Base-by-base conservation (phyloP, 2,888 invertebrate genomes). In the Ptychoptera albimana region DNA sequence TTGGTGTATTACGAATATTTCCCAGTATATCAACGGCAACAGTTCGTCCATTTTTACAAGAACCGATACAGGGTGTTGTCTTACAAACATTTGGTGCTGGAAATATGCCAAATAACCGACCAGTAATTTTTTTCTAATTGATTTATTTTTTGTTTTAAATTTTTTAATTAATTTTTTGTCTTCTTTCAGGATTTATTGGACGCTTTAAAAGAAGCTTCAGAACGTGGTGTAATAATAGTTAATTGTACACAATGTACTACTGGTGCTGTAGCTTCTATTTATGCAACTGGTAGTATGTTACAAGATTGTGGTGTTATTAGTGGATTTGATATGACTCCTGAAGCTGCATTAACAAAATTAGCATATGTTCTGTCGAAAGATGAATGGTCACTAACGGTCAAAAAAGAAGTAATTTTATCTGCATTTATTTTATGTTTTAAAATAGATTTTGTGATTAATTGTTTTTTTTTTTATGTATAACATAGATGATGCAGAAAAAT, bases 1-100 rank as follows among this genome's bases (percentile, higher is more conserved):
- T 96, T 2, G 87, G 86, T 0, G 62, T 94, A 15, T 60, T 96
- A 37, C 73, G 89, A 11, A 74, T 96, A 53, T 96, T 93, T 59
- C 96, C 96, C 0, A 88, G 91, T 50, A 91, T 97, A 55, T 85
- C 87, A 9, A 69, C 74, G 1, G 76, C 81, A 36, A 82, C 88
- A 15, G 72, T 86, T 2, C 70, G 64, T 50, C 77, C 82, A 0
- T 81, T 82, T 56, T 64, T 82, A 34, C 74, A 81, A 50, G 78
- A 86, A 2, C 84, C 91, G 11, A 82, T 82, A 47, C 67, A 70
- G 53, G 76, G 96, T 11, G 79, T 94, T 1, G 84, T 97, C 0
- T 63, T 97, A 36, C 88, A 93, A 64, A 85, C 86, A 0, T 97
- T 91, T 55, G 97, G 97, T 0, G 75, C 86, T 0, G 97, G 97